phyloP scores from a whole-genome alignment of 2,113 vertebrate genomes.

The Glaucomys volans region DNA sequence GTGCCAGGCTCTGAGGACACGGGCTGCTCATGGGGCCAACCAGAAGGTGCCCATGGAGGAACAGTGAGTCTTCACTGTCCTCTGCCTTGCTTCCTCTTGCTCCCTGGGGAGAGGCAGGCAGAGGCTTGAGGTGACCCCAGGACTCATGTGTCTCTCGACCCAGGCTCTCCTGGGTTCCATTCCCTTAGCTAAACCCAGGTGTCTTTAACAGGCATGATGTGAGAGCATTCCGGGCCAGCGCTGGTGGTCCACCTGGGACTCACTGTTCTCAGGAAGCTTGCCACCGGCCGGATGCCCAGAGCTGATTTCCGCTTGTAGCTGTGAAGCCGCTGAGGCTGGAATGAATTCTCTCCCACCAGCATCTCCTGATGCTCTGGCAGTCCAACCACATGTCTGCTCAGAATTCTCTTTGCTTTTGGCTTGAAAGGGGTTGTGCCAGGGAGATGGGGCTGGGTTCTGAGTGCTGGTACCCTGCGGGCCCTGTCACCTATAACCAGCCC shows the following conservation, averaged over 20 bases:
- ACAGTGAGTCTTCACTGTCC: neutral
- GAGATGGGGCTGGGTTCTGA: neutral
- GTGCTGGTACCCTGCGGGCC: fast-evolving
- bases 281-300: neutral
- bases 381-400: fast-evolving
- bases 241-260: neutral
- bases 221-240: conserved; percentile 37
- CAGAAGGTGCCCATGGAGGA: neutral
- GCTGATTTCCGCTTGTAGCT: neutral
- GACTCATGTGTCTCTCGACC: neutral
- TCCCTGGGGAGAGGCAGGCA: neutral
- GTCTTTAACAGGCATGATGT: conserved; percentile 16
- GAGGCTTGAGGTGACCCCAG: neutral
- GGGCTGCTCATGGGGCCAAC: fast-evolving
- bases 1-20: neutral
- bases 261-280: neutral
- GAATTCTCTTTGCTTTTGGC: neutral
- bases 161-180: fast-evolving
- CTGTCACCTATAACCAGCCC: neutral
- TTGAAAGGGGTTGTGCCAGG: neutral
- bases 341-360: neutral
- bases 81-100: neutral
- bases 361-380: neutral
- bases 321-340: neutral
- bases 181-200: neutral